A percentile compares a stretch with the other conserved stretches of the same genome.
Evolutionary conservation across 1,140 invertebrate species (phyloP).

Genomic region (Euschistus heros): DNA sequence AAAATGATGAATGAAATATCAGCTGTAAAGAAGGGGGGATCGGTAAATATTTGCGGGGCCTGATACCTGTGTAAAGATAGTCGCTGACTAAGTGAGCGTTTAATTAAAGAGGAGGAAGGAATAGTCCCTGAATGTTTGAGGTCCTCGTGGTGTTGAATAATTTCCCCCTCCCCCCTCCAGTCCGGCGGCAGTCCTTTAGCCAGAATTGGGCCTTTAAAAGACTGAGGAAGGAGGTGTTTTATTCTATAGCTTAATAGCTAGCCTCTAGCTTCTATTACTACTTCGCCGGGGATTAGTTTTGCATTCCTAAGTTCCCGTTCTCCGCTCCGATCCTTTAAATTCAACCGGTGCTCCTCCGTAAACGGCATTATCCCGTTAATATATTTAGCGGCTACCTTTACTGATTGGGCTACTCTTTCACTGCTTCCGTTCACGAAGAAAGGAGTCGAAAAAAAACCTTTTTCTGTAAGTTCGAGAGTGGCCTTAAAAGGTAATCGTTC

Average conservation of each 20-base stretch:
- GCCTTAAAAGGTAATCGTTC: no score
- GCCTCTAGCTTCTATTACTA: neutral
- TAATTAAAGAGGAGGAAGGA: slow-evolving; percentile 1
- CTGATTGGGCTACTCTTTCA: neutral
- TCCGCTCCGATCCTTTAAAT: neutral
- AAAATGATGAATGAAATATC: no score
- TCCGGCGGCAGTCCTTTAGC: neutral
- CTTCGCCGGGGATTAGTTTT: neutral
- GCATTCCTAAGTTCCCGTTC: neutral
- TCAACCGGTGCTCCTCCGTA: neutral
- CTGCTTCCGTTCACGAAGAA: neutral
- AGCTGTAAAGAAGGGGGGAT: no score
- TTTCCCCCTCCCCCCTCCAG: neutral
- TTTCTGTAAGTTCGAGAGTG: no score
- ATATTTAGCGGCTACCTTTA: neutral
- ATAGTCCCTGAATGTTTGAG: neutral
- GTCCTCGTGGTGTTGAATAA: neutral
- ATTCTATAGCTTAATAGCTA: neutral
- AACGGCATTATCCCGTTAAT: slow-evolving; percentile 7
- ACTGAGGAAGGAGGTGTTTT: slow-evolving; percentile 4
- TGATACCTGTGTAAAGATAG: neutral
- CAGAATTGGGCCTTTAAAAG: slow-evolving; percentile 6
- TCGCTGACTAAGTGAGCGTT: neutral
- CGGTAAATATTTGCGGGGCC: no score
- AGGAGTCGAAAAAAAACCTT: no score